Base-by-base conservation (phyloP, 2,113 vertebrate species). In the Malurus alboscapulatus region DNA sequence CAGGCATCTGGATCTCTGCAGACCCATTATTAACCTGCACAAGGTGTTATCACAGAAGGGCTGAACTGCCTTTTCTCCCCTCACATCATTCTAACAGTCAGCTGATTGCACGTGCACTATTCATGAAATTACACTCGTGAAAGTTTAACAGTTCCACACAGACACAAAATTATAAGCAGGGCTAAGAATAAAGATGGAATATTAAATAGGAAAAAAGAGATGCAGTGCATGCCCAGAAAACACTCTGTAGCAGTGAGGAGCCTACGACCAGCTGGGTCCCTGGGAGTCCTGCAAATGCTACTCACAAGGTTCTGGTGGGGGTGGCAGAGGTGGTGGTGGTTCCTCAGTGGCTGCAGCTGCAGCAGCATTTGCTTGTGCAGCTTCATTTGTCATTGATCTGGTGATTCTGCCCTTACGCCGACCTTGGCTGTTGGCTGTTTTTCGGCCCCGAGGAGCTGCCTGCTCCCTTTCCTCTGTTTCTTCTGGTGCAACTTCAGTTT, bases 361-460 rank as follows among this genome's bases (percentile, higher is more conserved):
- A 10, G 98, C 99, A 21, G 98, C 98, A 32, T 95, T 98, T 65
- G 98, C 98, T 53, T 98, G 98, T 1, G 99, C 98, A 13, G 99
- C 99, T 95, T 99, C 99, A 57, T 98, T 99, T 79, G 99, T 99
- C 99, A 99, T 99, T 78, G 99, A 99, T 84, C 99, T 98, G 79
- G 99, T 99, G 97, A 99, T 98, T 53, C 99, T 97, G 97, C 99
- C 99, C 95, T 99, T 99, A 27, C 99, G 97, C 16, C 99, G 98
- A 76, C 99, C 99, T 96, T 99, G 99, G 94, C 99, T 99, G 91
- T 99, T 99, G 94, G 99, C 99, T 2, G 99, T 99, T 98, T 99
- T 99, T 88, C 99, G 98, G 54, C 99, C 99, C 88, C 99, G 98
- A 7, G 99, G 98, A 59, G 98, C 98, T 40, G 97, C 98, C 96